phyloP scores from a whole-genome alignment of 2,113 vertebrate species.

The Gracilinanus agilis region DNA sequence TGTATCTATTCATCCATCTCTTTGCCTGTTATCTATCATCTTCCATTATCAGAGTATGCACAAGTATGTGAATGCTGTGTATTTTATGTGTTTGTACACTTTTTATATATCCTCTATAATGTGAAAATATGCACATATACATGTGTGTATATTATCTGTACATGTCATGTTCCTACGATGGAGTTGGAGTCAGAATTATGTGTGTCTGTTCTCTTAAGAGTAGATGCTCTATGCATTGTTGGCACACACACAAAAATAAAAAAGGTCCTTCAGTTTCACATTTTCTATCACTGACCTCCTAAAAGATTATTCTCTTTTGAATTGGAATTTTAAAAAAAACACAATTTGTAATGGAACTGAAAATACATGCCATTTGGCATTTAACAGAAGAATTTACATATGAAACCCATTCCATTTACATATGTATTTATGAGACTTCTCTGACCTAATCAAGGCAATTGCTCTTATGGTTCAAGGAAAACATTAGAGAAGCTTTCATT shows the following conservation, averaged over 20 bases:
- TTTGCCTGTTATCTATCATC: background rate
- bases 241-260: background rate
- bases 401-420: background rate
- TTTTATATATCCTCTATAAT: background rate
- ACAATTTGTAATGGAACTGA: background rate
- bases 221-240: background rate
- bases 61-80: background rate
- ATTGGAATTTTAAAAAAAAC: background rate
- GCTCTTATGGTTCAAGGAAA: background rate
- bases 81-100: background rate
- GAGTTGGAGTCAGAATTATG: background rate
- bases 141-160: background rate
- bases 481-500: background rate
- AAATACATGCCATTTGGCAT: background rate
- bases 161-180: background rate
- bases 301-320: background rate
- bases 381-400: background rate
- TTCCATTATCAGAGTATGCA: background rate
- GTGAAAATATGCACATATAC: background rate
- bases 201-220: background rate
- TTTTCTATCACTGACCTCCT: background rate
- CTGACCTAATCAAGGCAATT: background rate
- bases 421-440: background rate
- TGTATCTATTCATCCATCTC: background rate
- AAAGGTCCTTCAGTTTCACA: background rate